Evolutionary conservation across 2,888 invertebrate genomes (phyloP), one percentile per base, ranked within the genome.

Genomic region (Cheilosia grossa): DNA sequence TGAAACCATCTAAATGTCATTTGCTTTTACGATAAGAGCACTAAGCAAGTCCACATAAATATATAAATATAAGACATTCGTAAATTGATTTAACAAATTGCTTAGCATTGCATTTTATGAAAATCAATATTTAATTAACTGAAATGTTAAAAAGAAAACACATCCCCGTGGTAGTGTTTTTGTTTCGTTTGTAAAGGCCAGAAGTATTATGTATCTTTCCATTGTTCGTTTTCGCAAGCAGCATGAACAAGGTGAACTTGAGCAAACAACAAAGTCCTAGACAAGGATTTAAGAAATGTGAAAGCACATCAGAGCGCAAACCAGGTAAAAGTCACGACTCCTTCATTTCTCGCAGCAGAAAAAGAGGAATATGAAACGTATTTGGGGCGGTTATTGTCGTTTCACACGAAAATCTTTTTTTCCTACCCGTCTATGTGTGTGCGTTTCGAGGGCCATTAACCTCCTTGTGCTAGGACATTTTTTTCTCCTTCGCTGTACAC

Each of bases 1-100:
- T 27, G 77, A 82, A 82, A 66, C 82, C 82, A 30, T 66, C 21
- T 61, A 82, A 82, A 63, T 82, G 75, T 44, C 61, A 37, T 64
- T 64, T 56, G 49, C 64, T 40, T 54, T 21, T 61, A 51, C 17
- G 63, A 59, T 51, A 47, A 49, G 27, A 15, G 37, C 21, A 21
- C 49, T 7, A 33, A 37, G 21, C 15, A n/a, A 37, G 49, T 64
- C n/a, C 19, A 33, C 21, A 49, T 21, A 59, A 47, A 56, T 40
- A 47, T 24, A 49, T 21, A 59, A 47, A 56, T 40, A 47, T 24
- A 64, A 49, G 37, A 40, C n/a, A n/a, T 24, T 58, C 13, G 10
- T 9, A 17, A 66, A 19, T 47, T 37, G 30, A n/a, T 59, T 40
- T 30, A 30, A 42, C 2, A 6, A 37, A 27, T 49, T 42, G 44